phyloP scores from a whole-genome alignment of 1,140 invertebrate genomes.

The Drosophila biarmipes region DNA sequence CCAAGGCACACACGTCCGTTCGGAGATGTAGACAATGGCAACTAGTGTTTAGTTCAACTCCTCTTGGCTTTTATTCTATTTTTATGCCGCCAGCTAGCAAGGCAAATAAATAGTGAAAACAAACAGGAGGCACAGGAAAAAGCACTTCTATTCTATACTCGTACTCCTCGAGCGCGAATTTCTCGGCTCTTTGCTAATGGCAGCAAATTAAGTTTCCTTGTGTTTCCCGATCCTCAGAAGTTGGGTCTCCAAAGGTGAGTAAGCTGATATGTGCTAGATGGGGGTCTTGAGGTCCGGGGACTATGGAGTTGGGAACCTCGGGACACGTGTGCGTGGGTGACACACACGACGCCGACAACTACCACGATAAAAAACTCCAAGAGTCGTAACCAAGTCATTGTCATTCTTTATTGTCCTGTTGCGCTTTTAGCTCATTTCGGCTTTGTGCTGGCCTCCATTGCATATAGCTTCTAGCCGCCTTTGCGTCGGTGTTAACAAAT shows the following conservation, averaged over 20 bases:
- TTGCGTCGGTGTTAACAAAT: constrained; percentile 60
- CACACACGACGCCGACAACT: constrained; percentile 41
- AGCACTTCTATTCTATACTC: constrained; percentile 45
- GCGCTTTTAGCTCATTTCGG: constrained; percentile 51
- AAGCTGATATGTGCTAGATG: constrained; percentile 40
- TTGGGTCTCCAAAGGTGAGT: constrained; percentile 38
- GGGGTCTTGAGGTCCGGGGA: not conserved
- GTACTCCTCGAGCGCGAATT: constrained; percentile 30
- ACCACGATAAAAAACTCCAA: constrained; percentile 5
- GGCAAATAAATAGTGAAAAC: constrained; percentile 24
- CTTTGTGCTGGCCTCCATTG: constrained; percentile 27
- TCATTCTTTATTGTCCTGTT: constrained; percentile 61
- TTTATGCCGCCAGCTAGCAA: constrained; percentile 28
- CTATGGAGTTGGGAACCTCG: constrained; percentile 10
- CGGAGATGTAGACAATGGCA: constrained; percentile 33
- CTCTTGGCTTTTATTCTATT: constrained; percentile 41
- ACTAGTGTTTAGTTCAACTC: constrained; percentile 33
- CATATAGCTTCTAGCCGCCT: constrained; percentile 7
- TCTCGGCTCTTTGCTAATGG: constrained; percentile 40
- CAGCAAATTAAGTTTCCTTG: constrained; percentile 51
- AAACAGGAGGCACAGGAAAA: constrained; percentile 12
- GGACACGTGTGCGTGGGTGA: constrained; percentile 58
- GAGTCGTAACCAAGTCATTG: constrained; percentile 50
- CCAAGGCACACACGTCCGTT: constrained; percentile 19
- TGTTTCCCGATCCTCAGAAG: constrained; percentile 1